phyloP scores from a whole-genome alignment of 1,140 invertebrate genomes.

The Penaeus indicus region DNA sequence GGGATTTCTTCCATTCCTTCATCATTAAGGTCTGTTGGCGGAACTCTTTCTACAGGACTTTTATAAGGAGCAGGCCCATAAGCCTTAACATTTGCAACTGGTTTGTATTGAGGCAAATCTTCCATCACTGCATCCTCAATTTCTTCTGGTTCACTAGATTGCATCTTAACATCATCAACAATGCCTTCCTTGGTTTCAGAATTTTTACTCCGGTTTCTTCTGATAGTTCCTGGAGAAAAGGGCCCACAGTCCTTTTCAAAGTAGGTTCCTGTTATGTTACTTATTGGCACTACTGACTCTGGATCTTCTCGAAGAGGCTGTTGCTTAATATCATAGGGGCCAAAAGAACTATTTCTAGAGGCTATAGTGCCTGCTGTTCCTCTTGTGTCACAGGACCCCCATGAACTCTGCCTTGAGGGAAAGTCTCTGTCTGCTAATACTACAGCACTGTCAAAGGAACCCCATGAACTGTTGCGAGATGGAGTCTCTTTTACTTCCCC shows the following conservation, averaged over 20 bases:
- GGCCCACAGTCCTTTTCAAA: constrained; percentile 47
- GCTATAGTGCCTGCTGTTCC: constrained; percentile 74
- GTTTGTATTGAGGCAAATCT: constrained; percentile 34
- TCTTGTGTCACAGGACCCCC: constrained; percentile 84
- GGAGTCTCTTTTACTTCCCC: constrained; percentile 64
- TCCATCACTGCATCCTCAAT: constrained; percentile 28
- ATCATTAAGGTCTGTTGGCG: constrained; percentile 37
- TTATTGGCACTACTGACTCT: constrained; percentile 40
- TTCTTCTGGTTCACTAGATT: constrained; percentile 44
- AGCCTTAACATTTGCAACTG: constrained; percentile 48
- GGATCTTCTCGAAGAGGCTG: constrained; percentile 50
- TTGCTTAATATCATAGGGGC: constrained; percentile 77
- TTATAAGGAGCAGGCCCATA: constrained; percentile 56
- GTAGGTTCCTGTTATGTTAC: constrained; percentile 55
- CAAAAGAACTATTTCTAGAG: constrained; percentile 82
- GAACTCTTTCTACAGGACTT: constrained; percentile 48
- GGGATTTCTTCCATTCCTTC: constrained; percentile 39
- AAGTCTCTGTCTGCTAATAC: constrained; percentile 70
- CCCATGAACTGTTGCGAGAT: constrained; percentile 83
- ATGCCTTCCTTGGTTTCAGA: constrained; percentile 35
- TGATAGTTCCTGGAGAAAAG: constrained; percentile 50
- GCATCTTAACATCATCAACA: constrained; percentile 35
- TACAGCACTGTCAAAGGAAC: constrained; percentile 76
- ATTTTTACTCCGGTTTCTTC: constrained; percentile 47
- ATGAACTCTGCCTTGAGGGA: constrained; percentile 80